Percentiles rank a stretch among this genome's conserved stretches.
Conservation (phyloP, 2,888 invertebrate genomes). For the Pyrochroa serraticornis region DNA sequence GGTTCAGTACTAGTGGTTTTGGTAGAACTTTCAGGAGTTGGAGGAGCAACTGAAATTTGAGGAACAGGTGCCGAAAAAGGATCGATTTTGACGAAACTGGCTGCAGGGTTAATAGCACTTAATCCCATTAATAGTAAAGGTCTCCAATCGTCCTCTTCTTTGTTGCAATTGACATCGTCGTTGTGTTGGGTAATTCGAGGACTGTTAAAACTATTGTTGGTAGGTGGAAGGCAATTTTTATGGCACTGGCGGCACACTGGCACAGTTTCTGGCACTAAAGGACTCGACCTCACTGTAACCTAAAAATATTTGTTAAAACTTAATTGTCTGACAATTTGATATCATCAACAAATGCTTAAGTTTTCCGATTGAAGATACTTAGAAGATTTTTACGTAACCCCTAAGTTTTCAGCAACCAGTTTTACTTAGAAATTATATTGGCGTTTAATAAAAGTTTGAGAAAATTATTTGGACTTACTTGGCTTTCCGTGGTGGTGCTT, state of each 20-base stretch:
- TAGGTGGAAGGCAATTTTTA: conserved; percentile 70
- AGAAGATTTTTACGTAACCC: no score
- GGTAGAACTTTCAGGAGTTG: conserved; percentile 44
- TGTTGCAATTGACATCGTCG: conserved; percentile 30
- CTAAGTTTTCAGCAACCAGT: not conserved
- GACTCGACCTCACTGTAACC: conserved; percentile 80
- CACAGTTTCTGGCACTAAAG: conserved; percentile 73
- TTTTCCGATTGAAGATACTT: no score
- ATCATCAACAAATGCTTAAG: no score
- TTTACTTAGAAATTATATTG: not conserved
- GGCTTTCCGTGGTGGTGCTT: conserved; percentile 79
- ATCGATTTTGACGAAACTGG: conserved; percentile 63
- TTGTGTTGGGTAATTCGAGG: conserved; percentile 19
- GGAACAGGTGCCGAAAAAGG: conserved; percentile 58
- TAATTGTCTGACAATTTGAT: no score
- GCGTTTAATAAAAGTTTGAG: no score
- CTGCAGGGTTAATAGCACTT: conserved; percentile 67
- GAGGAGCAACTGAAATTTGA: conserved; percentile 43
- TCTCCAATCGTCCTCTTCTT: conserved; percentile 66
- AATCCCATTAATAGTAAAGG: conserved; percentile 74
- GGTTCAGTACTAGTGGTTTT: conserved; percentile 23
- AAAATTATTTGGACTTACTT: conserved; percentile 62
- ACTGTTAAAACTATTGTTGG: conserved; percentile 29
- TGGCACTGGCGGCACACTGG: conserved; percentile 80
- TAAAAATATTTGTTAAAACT: conserved; percentile 50